Conservation (phyloP, 2,113 vertebrate genomes). For the Scomber colias region DNA sequence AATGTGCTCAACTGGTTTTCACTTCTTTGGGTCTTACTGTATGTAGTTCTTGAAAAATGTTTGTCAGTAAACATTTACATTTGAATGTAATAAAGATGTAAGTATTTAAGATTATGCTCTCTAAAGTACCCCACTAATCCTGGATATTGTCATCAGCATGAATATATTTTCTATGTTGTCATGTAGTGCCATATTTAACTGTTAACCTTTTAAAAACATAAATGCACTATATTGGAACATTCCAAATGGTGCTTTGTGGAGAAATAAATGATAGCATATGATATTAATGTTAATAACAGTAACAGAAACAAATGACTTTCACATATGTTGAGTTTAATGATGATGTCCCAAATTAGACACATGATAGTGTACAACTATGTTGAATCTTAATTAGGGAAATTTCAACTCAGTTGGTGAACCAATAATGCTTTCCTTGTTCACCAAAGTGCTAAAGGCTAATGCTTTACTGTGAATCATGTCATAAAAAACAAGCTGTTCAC, state of each 20-base stretch:
- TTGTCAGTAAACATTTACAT: not conserved
- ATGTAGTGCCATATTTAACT: not conserved
- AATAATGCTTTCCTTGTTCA: not conserved
- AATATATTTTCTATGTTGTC: not conserved
- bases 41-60: not conserved
- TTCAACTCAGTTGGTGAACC: slow-evolving; percentile 24
- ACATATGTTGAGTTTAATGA: slow-evolving; percentile 18
- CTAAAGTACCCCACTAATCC: not conserved
- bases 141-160: not conserved
- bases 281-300: not conserved
- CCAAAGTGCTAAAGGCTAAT: not conserved
- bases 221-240: slow-evolving; percentile 5
- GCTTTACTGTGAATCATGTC: slow-evolving; percentile 36
- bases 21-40: slow-evolving; percentile 1
- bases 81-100: not conserved
- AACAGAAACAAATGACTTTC: slow-evolving; percentile 16
- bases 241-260: not conserved
- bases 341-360: slow-evolving; percentile 19
- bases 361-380: slow-evolving; percentile 23
- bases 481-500: slow-evolving; percentile 31
- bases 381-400: slow-evolving; percentile 6
- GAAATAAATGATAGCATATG: not conserved
- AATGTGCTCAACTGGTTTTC: not conserved
- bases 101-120: not conserved
- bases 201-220: not conserved